A percentile compares a stretch with the other conserved stretches of the same genome.
Conservation (phyloP, 2,888 invertebrate species). For the Gymnocheta viridis region DNA sequence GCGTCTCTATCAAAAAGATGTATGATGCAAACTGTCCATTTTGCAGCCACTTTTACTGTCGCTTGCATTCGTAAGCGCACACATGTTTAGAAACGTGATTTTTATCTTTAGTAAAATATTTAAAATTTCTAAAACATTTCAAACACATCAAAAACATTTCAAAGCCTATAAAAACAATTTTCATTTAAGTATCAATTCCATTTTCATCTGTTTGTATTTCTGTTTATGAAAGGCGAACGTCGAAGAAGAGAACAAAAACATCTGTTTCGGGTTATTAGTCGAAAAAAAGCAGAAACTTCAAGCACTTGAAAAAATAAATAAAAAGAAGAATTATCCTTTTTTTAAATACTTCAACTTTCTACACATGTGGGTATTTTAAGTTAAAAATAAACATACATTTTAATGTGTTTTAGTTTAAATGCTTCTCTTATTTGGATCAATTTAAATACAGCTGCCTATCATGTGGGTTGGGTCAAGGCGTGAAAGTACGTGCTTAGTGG, state of each 20-base stretch:
- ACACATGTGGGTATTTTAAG: slow-evolving; percentile 31
- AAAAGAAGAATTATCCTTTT: slow-evolving; percentile 39
- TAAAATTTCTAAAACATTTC: slow-evolving; percentile 28
- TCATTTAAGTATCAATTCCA: slow-evolving; percentile 54
- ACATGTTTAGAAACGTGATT: slow-evolving; percentile 40
- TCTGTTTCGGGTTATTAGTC: slow-evolving; percentile 31
- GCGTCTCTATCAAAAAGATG: neutral
- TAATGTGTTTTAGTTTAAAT: slow-evolving; percentile 28
- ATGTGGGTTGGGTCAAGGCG: slow-evolving; percentile 66
- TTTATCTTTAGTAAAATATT: slow-evolving; percentile 13
- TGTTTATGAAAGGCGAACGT: slow-evolving; percentile 36
- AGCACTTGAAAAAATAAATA: slow-evolving; percentile 41
- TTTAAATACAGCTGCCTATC: slow-evolving; percentile 63
- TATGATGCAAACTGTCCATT: slow-evolving; percentile 10
- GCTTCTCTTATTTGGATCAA: slow-evolving; percentile 1
- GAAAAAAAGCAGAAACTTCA: neutral
- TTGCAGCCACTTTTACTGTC: neutral
- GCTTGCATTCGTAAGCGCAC: neutral
- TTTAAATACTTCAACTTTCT: neutral
- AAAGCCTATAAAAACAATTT: neutral
- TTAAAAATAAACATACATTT: slow-evolving; percentile 22
- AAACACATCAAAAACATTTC: neutral
- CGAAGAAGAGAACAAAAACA: slow-evolving; percentile 28
- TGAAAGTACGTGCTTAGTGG: slow-evolving; percentile 50
- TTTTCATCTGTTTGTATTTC: slow-evolving; percentile 43